Conservation (phyloP, 2,797 vertebrate species). For the Alosa sapidissima region DNA sequence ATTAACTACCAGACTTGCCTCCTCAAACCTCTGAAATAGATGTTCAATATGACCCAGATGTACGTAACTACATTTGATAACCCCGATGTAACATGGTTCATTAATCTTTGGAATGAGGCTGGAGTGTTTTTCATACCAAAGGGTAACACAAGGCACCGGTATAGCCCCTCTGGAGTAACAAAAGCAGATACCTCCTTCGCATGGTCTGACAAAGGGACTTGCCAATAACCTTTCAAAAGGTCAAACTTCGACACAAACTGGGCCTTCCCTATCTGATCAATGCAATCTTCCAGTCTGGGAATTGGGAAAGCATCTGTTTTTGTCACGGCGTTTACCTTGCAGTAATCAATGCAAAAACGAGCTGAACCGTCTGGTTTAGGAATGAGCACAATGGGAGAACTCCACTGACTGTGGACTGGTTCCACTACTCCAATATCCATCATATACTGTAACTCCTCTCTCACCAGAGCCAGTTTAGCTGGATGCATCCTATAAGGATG, state of each 20-base stretch:
- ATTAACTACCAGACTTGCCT: too few species aligned
- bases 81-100: neutral
- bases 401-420: too few species aligned
- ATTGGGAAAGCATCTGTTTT: conserved; percentile 25
- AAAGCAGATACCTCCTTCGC: conserved; percentile 7
- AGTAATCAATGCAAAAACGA: too few species aligned
- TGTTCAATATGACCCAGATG: too few species aligned
- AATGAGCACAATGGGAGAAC: too few species aligned
- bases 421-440: neutral
- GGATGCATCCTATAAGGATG: conserved; percentile 13
- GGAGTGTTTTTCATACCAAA: conserved; percentile 41
- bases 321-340: too few species aligned
- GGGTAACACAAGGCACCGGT: neutral
- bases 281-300: neutral
- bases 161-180: neutral
- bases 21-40: too few species aligned
- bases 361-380: too few species aligned
- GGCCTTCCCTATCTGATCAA: neutral
- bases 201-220: too few species aligned
- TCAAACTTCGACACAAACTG: neutral
- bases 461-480: neutral
- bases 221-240: conserved; percentile 8
- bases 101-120: conserved; percentile 18
- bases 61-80: neutral
- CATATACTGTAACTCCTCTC: conserved; percentile 22